These are phyloP conservation scores for Gymnodraco acuticeps DNA, from an alignment of 2,797 vertebrate genomes.

Conservation along the genomic window DNA sequence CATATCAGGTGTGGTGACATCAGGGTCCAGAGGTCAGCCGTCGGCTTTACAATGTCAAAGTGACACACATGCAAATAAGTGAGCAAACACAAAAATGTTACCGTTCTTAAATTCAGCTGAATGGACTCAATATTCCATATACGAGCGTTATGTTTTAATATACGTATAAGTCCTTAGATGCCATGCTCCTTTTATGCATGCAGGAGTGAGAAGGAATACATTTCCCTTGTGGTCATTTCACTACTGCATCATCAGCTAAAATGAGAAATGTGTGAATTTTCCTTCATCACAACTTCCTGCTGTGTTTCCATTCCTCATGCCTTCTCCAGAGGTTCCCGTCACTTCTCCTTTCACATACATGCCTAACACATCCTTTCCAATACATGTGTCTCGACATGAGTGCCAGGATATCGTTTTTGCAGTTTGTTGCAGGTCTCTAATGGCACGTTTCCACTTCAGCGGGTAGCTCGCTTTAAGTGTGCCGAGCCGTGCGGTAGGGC, in stretches of 20 bases:
- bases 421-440: slow-evolving; percentile 4
- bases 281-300: slow-evolving; percentile 5
- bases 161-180: neutral
- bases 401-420: slow-evolving; percentile 10
- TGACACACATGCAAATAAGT: slow-evolving; percentile 17
- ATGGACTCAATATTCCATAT: slow-evolving; percentile 7
- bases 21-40: slow-evolving; percentile 54
- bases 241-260: slow-evolving; percentile 32
- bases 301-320: slow-evolving; percentile 18
- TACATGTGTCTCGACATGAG: neutral
- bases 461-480: too few species aligned
- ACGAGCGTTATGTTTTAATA: slow-evolving; percentile 9
- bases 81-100: slow-evolving; percentile 12
- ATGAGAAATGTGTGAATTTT: slow-evolving; percentile 30
- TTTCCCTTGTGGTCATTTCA: slow-evolving; percentile 19
- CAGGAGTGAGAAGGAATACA: slow-evolving; percentile 9
- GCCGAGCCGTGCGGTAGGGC: too few species aligned
- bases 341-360: neutral
- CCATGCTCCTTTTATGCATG: slow-evolving; percentile 18
- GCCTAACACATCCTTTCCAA: neutral
- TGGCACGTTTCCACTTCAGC: too few species aligned
- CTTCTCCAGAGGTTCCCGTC: neutral
- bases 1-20: slow-evolving; percentile 51
- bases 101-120: neutral
- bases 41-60: slow-evolving; percentile 19